Evolutionary conservation across 1,140 invertebrate genomes (phyloP).

Genomic region (Drosophila willistoni): DNA sequence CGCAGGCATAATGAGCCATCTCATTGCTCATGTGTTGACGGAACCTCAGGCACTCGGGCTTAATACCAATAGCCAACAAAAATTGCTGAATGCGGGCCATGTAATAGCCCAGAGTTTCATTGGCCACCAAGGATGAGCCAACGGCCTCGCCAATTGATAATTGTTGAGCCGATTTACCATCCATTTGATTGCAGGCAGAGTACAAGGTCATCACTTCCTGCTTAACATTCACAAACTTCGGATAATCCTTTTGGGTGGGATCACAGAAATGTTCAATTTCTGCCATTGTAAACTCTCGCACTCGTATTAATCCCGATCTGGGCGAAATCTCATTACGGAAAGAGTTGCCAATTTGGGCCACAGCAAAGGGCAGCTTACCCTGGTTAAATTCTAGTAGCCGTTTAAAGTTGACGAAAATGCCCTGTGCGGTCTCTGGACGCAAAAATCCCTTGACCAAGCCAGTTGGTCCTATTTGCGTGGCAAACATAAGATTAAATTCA

Average conservation of each 20-base stretch:
- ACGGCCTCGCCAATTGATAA: conserved; percentile 92
- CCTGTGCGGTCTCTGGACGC: conserved; percentile 99
- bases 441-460: conserved; percentile 97
- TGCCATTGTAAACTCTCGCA: conserved; percentile 99
- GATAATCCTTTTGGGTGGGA: conserved; percentile 93
- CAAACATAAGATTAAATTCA: conserved; percentile 99
- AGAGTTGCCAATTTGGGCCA: conserved; percentile 97
- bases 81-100: conserved; percentile 98
- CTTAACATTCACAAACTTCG: conserved; percentile 93
- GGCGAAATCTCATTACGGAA: conserved; percentile 99
- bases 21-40: conserved; percentile 99
- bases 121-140: conserved; percentile 90
- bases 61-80: conserved; percentile 94
- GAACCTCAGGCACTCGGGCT: conserved; percentile 94
- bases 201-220: conserved; percentile 92
- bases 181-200: conserved; percentile 98
- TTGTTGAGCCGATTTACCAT: conserved; percentile 90
- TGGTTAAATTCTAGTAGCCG: conserved; percentile 98
- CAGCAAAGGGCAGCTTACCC: conserved; percentile 97
- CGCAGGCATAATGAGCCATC: conserved; percentile 99
- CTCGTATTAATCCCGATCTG: conserved; percentile 96
- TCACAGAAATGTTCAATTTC: conserved; percentile 99
- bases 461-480: conserved; percentile 97
- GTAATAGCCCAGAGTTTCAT: conserved; percentile 99
- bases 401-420: conserved; percentile 99